Evolutionary conservation across 2,113 vertebrate genomes (phyloP).

Genomic region (Casuarius casuarius): DNA sequence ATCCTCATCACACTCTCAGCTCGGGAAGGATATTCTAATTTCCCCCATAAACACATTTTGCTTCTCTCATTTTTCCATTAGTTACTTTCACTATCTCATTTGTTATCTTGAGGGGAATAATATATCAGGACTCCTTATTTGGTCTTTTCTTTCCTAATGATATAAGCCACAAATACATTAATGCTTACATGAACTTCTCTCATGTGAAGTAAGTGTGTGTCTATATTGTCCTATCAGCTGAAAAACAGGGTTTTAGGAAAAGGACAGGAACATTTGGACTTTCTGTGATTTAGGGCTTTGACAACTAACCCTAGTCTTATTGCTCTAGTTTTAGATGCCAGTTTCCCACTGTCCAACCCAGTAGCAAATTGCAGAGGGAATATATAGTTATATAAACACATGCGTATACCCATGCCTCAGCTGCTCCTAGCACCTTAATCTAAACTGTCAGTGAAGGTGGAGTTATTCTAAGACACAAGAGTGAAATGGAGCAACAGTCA

Average conservation of each 20-base stretch:
- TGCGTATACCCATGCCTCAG: rapidly evolving
- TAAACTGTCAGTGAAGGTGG: not conserved
- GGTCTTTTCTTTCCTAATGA: not conserved
- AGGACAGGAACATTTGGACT: not conserved
- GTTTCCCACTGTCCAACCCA: not conserved
- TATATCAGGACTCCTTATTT: rapidly evolving
- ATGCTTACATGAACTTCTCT: not conserved
- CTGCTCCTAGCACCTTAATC: not conserved
- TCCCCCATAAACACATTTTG: not conserved
- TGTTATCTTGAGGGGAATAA: not conserved
- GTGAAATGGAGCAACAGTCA: not conserved
- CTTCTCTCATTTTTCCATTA: not conserved
- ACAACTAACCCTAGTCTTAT: not conserved
- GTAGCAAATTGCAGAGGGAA: not conserved
- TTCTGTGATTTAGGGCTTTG: not conserved
- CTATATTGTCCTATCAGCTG: not conserved
- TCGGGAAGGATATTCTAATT: not conserved
- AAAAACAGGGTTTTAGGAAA: not conserved
- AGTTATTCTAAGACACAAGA: not conserved
- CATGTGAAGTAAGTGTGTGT: not conserved
- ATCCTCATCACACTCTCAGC: not conserved
- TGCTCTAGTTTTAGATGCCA: not conserved
- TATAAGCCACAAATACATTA: not conserved
- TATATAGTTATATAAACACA: not conserved
- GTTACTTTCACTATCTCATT: not conserved